phyloP scores from a whole-genome alignment of 2,797 vertebrate genomes.

The Anabacerthia variegaticeps region DNA sequence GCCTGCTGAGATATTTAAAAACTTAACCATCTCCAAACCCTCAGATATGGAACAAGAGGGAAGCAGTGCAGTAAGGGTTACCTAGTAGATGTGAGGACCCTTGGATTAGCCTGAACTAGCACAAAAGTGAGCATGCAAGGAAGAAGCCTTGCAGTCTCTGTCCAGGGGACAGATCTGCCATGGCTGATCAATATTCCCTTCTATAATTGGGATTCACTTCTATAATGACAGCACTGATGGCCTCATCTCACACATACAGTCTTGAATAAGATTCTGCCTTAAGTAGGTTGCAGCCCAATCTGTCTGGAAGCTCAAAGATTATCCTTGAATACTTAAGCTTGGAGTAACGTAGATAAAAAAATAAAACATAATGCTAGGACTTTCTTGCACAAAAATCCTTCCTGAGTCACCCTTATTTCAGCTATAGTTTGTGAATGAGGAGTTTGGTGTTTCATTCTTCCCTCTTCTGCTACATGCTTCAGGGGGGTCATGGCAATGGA shows the following conservation, averaged over 20 bases:
- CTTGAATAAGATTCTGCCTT: background rate
- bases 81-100: background rate
- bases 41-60: accelerated
- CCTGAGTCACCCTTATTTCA: background rate
- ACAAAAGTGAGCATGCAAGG: background rate
- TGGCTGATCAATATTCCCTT: background rate
- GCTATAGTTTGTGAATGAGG: background rate
- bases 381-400: background rate
- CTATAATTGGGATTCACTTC: background rate
- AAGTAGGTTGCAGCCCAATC: background rate
- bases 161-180: background rate
- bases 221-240: background rate
- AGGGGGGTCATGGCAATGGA: background rate
- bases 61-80: background rate
- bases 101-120: background rate
- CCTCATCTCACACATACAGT: background rate
- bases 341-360: background rate
- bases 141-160: background rate
- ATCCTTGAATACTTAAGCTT: background rate
- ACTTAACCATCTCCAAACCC: background rate
- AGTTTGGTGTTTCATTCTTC: background rate
- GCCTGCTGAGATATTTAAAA: background rate
- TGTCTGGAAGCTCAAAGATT: background rate
- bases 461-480: background rate
- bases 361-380: background rate